Conservation (phyloP, 2,888 invertebrate species). For the Gryllus longicercus region DNA sequence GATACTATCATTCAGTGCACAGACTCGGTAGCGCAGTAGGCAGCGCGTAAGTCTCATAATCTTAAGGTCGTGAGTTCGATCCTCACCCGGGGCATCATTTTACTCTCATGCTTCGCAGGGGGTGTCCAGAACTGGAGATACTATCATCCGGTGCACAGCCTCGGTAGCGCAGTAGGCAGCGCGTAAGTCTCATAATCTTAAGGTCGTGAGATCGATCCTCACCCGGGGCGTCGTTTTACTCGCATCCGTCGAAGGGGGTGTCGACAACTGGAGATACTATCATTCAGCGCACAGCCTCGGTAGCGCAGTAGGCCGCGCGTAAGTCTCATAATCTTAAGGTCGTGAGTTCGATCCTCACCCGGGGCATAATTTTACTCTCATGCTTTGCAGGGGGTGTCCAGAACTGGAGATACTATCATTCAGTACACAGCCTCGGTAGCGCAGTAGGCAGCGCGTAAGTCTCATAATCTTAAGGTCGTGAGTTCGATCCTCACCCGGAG, state of each 20-base stretch:
- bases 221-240: neutral
- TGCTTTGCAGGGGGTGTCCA: no score
- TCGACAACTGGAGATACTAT: neutral
- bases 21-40: no score
- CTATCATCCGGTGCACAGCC: neutral
- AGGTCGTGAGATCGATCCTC: neutral
- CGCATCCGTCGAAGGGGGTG: neutral
- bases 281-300: neutral
- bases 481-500: no score
- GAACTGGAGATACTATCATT: no score
- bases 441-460: no score
- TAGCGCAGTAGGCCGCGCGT: neutral
- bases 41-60: neutral
- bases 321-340: no score
- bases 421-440: no score
- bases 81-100: neutral
- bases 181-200: neutral
- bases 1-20: no score
- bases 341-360: no score
- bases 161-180: neutral
- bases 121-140: neutral
- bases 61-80: neutral
- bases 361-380: no score
- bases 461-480: no score
- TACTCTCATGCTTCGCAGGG: neutral